Conservation (phyloP, 2,888 invertebrate species). For the Uloborus plumipes region DNA sequence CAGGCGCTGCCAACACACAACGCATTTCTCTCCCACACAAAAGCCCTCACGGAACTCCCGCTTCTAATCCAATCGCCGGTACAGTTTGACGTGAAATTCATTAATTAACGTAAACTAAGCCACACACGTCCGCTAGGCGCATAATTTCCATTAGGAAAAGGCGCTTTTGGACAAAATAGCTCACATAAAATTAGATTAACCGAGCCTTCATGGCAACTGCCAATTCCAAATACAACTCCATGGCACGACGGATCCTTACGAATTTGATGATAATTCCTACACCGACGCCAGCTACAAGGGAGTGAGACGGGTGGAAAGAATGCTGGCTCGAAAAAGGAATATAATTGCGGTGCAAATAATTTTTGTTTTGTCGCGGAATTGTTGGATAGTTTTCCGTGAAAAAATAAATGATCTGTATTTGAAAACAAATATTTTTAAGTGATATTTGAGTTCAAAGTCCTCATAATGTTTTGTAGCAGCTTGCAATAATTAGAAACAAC, state of each 20-base stretch:
- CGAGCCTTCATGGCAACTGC: conserved; percentile 18
- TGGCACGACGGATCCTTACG: not conserved
- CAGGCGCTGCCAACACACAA: too few relatives aligned
- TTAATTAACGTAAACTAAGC: conserved; percentile 57
- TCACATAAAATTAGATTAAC: conserved; percentile 52
- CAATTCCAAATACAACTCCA: conserved; percentile 21
- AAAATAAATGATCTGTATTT: too few relatives aligned
- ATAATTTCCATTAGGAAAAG: conserved; percentile 39
- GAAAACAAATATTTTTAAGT: too few relatives aligned
- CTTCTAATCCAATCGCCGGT: conserved; percentile 38
- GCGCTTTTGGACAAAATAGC: conserved; percentile 54
- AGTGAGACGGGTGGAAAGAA: not conserved
- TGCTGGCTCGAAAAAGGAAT: too few relatives aligned
- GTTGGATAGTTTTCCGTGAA: too few relatives aligned
- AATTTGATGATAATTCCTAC: conserved; percentile 29
- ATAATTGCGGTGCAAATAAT: too few relatives aligned
- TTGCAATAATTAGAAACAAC: too few relatives aligned
- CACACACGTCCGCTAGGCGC: conserved; percentile 39
- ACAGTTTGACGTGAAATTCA: conserved; percentile 51
- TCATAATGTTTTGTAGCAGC: too few relatives aligned
- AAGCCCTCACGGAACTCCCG: not conserved
- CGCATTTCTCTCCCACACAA: conserved; percentile 2
- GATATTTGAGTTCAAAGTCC: too few relatives aligned
- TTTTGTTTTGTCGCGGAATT: too few relatives aligned
- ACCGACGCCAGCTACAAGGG: not conserved